Conservation (phyloP, 92 coral and sea anemone species). For the Micromussa lordhowensis region DNA sequence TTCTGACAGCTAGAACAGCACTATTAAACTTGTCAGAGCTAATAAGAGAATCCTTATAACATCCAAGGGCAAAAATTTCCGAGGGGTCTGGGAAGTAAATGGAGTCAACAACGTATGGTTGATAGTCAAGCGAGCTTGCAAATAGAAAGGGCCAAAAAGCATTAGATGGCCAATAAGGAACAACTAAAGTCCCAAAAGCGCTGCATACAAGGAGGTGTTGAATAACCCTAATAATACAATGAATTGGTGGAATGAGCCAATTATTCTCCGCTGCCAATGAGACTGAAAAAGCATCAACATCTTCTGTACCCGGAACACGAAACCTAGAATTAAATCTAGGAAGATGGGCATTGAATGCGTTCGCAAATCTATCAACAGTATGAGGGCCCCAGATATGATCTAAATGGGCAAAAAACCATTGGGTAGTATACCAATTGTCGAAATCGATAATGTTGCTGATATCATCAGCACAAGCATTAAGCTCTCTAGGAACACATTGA, state of each 20-base stretch:
- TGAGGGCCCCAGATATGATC: constrained; percentile 43
- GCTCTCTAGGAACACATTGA: constrained; percentile 27
- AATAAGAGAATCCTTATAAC: no score
- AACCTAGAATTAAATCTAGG: constrained; percentile 36
- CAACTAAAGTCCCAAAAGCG: constrained; percentile 30
- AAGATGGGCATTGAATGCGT: constrained; percentile 23
- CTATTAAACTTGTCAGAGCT: no score
- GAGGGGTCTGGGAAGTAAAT: no score
- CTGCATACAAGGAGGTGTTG: no score
- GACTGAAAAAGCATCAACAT: constrained; percentile 51
- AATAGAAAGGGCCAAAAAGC: constrained; percentile 47
- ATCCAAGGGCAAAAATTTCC: no score
- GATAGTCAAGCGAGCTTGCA: constrained; percentile 6
- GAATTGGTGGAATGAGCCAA: constrained; percentile 52
- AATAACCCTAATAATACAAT: constrained; percentile 5
- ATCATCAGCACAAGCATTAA: neutral
- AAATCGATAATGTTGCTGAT: neutral
- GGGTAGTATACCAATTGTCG: constrained; percentile 7
- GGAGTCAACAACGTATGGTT: neutral
- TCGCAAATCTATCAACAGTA: constrained; percentile 43
- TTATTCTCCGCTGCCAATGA: constrained; percentile 46
- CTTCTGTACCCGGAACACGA: neutral
- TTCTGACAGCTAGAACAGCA: no score
- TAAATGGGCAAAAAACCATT: neutral
- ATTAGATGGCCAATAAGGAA: constrained; percentile 61